Evolutionary conservation across 1,140 invertebrate species (phyloP).

Genomic region (Andrena cerasifolii): DNA sequence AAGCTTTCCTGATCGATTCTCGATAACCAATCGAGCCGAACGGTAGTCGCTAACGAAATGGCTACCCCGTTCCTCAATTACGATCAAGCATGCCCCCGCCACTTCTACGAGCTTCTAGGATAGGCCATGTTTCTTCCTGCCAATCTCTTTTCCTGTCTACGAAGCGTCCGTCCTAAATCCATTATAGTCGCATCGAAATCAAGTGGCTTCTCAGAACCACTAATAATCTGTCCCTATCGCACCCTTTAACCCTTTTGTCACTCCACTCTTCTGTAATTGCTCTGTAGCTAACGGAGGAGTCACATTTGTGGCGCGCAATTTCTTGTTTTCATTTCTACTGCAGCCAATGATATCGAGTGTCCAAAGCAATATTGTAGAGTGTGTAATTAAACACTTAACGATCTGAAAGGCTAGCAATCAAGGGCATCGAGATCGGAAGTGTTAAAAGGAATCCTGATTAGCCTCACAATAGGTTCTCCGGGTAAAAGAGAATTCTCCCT

Average conservation of each 20-base stretch:
- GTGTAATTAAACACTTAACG: too few species aligned
- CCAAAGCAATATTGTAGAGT: too few species aligned
- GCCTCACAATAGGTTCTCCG: too few species aligned
- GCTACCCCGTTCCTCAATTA: slow-evolving; percentile 58
- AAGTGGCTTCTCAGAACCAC: background rate
- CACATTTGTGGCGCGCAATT: too few species aligned
- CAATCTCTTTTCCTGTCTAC: background rate
- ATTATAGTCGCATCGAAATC: background rate
- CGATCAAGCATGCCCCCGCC: slow-evolving; percentile 27
- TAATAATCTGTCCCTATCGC: too few species aligned
- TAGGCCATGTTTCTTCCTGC: background rate
- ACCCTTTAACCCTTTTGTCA: too few species aligned
- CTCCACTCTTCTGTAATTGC: too few species aligned
- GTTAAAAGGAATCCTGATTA: too few species aligned
- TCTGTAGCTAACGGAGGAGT: too few species aligned
- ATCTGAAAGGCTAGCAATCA: too few species aligned
- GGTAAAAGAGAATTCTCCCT: background rate
- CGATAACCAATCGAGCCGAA: slow-evolving; percentile 64
- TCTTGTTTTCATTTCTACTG: too few species aligned
- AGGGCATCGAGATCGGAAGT: too few species aligned
- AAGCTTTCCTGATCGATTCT: slow-evolving; percentile 59
- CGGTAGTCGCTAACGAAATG: slow-evolving; percentile 63
- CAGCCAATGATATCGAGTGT: background rate
- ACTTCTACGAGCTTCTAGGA: slow-evolving; percentile 25
- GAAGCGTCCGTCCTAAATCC: background rate